Conservation (phyloP, 1,140 invertebrate species). For the Neelides sp. region DNA sequence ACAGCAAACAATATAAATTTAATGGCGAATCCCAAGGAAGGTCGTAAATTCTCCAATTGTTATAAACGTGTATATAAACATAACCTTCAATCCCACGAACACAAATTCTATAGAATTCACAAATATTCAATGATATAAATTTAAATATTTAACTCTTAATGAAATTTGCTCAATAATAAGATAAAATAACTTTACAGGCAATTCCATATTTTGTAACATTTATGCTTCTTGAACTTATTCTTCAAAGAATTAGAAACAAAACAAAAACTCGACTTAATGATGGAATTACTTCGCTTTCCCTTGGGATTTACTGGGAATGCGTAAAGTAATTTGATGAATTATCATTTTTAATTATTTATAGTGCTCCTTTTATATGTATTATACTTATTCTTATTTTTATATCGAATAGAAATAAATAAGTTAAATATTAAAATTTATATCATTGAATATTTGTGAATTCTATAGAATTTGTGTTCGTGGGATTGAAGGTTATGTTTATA, state of each 20-base stretch:
- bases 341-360: background rate
- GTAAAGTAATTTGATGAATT: slow-evolving; percentile 12
- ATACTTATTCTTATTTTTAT: background rate
- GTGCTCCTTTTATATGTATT: background rate
- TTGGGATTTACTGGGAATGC: slow-evolving; percentile 18
- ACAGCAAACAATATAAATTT: no score
- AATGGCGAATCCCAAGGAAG: slow-evolving; percentile 39
- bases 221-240: background rate
- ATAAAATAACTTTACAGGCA: background rate
- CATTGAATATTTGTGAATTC: background rate
- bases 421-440: background rate
- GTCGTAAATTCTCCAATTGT: slow-evolving; percentile 35
- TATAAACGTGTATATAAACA: slow-evolving; percentile 33
- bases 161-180: background rate
- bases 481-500: slow-evolving; percentile 28
- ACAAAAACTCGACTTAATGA: slow-evolving; percentile 13
- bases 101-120: slow-evolving; percentile 26
- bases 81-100: slow-evolving; percentile 24
- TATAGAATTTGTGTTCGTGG: slow-evolving; percentile 28
- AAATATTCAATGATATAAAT: background rate
- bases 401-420: background rate
- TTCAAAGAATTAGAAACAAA: background rate
- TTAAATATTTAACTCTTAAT: background rate
- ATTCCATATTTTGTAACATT: background rate
- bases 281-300: slow-evolving; percentile 18